Evolutionary conservation across 2,888 invertebrate genomes (phyloP).

Genomic region (Piscicola geometra): DNA sequence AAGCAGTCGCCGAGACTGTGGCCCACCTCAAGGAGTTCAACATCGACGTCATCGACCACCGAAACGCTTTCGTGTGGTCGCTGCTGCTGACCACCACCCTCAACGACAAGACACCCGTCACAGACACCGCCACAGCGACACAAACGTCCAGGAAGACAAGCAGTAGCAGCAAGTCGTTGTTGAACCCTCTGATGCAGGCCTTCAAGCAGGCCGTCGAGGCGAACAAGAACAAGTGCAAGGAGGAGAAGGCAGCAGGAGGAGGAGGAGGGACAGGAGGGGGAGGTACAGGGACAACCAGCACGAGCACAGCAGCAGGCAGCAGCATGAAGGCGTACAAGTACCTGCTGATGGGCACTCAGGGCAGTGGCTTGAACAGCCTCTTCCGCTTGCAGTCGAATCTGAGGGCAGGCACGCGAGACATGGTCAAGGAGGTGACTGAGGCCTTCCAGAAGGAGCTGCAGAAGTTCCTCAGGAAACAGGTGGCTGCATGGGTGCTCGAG

Average conservation of each 20-base stretch:
- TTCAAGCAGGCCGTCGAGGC: slow-evolving; percentile 36
- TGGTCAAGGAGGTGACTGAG: slow-evolving; percentile 8
- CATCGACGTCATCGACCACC: slow-evolving; percentile 1
- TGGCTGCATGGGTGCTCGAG: no score
- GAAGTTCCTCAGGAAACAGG: slow-evolving; percentile 11
- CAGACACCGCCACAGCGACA: neutral
- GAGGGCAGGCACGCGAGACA: slow-evolving; percentile 10
- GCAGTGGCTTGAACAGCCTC: slow-evolving; percentile 9
- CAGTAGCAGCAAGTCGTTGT: neutral
- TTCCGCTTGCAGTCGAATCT: slow-evolving; percentile 23
- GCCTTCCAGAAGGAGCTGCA: slow-evolving; percentile 14
- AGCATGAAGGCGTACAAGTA: slow-evolving; percentile 6
- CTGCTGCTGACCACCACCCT: neutral
- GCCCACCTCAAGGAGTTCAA: slow-evolving; percentile 25
- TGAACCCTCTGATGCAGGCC: slow-evolving; percentile 35
- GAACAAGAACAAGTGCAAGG: slow-evolving; percentile 30
- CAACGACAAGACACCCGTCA: neutral
- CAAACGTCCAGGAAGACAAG: neutral
- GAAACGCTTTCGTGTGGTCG: slow-evolving; percentile 31
- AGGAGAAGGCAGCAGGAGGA: neutral
- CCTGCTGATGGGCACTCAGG: neutral
- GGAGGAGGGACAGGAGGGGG: neutral
- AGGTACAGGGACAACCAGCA: no score
- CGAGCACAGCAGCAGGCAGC: neutral
- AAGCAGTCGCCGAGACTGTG: neutral